Percentiles rank a stretch among this genome's conserved stretches.
Conservation (phyloP, 2,113 vertebrate species). For the Probosciger aterrimus region DNA sequence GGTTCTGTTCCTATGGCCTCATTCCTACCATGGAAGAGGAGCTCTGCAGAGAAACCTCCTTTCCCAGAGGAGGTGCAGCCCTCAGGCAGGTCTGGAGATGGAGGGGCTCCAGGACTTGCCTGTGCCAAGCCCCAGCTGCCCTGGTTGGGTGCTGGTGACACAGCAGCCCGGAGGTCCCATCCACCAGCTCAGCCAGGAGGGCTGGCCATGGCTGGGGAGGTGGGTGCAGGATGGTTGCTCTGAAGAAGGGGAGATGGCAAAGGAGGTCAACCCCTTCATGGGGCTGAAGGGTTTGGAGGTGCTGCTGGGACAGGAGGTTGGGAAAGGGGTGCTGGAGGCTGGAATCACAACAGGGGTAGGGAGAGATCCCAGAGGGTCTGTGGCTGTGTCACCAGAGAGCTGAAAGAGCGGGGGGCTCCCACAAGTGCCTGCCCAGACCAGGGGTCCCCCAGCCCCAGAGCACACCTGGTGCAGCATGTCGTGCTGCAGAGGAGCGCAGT, state of each 20-base stretch:
- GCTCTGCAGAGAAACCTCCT: not conserved
- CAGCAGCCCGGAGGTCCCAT: rapidly evolving
- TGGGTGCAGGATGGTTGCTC: not conserved
- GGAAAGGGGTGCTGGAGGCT: not conserved
- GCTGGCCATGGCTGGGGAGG: not conserved
- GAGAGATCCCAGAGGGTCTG: not conserved
- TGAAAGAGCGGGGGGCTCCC: not conserved
- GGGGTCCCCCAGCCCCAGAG: no score
- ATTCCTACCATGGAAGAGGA: not conserved
- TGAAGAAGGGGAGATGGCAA: not conserved
- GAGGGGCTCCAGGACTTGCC: not conserved
- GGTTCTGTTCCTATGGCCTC: not conserved
- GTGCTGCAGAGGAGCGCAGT: rapidly evolving
- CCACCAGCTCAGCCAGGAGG: not conserved
- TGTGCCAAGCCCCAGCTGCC: not conserved
- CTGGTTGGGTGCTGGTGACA: not conserved
- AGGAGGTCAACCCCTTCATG: not conserved
- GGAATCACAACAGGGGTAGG: not conserved
- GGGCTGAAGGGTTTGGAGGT: not conserved
- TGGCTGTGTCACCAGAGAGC: not conserved
- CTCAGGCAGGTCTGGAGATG: not conserved
- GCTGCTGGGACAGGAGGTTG: not conserved
- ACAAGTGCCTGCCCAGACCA: not conserved
- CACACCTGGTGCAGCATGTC: rapidly evolving
- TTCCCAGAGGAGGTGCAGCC: not conserved